Base-by-base conservation (phyloP, 1,140 invertebrate genomes). In the Trichonephila clavipes region DNA sequence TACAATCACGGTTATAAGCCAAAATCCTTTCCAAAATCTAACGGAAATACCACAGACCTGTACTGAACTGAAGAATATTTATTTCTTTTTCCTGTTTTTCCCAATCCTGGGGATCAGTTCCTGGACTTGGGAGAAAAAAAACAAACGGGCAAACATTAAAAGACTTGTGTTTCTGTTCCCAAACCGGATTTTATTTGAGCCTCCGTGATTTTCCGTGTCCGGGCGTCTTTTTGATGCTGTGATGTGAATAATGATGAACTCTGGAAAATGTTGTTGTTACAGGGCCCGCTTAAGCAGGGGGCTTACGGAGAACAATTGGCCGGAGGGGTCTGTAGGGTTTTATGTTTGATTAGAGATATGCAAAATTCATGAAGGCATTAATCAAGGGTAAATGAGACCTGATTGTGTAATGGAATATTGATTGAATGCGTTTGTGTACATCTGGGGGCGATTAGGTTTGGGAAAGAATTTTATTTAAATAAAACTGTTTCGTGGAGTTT, bases 161-260 rank as follows among this genome's bases (percentile, higher is more conserved):
- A 88, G 87, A 62, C 87, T 34, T 62, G 85, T 87, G 59, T 87
- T 87, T 87, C 85, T 28, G 69, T 24, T 58, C 85, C 85, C 82
- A 85, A 24, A 58, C 62, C 61, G 34, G 62, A 69, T 66, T 51
- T 51, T 34, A 34, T 88, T 88, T 88, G 87, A 88, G 61, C 62
- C 69, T 64, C 59, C 62, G 64, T 88, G 87, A 88, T 88, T 88
- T 88, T 62, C 58, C 28, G 24, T 87, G 85, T 87, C 85, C 85
- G 21, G 87, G 21, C 69, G 87, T 64, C 61, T 44, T 88, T 40
- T 61, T 28, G 62, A 51, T 24, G 85, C n/a, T 88, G 61, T 88
- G 87, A 88, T 19, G 61, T 88, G 87, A 88, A 88, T 88, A 88
- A 88, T 88, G 87, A 88, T 88, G 69, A 88, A 88, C 59, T 88